phyloP scores from a whole-genome alignment of 1,140 invertebrate genomes.

The honey bee (Apis mellifera) region DNA sequence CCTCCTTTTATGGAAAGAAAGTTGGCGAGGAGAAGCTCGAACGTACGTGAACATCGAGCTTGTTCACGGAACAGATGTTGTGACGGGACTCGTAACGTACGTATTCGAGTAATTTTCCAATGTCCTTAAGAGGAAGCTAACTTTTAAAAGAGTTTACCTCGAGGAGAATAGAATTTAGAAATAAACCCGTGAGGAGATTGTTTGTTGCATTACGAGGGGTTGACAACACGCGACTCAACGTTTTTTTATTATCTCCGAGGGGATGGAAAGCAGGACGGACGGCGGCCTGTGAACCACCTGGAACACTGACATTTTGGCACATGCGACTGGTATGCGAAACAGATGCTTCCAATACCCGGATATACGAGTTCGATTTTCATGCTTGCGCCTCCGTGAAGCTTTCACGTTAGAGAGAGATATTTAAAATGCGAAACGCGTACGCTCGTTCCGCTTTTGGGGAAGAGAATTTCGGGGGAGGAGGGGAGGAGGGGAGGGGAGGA shows the following conservation, averaged over 20 bases:
- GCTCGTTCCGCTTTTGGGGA: too few species aligned
- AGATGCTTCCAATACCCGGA: conserved; percentile 15
- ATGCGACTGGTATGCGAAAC: conserved; percentile 35
- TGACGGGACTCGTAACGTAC: too few species aligned
- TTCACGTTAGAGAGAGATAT: neutral
- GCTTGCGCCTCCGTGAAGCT: neutral
- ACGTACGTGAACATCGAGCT: too few species aligned
- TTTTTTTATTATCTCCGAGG: neutral
- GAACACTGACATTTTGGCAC: conserved; percentile 18
- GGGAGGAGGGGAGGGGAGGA: neutral
- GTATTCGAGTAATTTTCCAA: too few species aligned
- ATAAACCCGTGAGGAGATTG: too few species aligned
- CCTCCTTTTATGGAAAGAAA: too few species aligned
- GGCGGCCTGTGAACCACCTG: neutral
- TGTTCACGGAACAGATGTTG: too few species aligned
- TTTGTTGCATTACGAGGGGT: neutral
- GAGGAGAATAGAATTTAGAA: too few species aligned
- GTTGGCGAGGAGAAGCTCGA: too few species aligned
- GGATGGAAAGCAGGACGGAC: neutral
- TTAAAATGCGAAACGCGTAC: neutral
- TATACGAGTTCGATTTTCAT: neutral
- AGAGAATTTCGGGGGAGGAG: too few species aligned
- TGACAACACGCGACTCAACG: too few species aligned
- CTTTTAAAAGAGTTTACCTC: neutral
- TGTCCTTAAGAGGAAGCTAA: too few species aligned